Percentiles rank a stretch among this genome's conserved stretches.
phyloP scores from a whole-genome alignment of 2,888 invertebrate genomes.

The Hipparchia sbordonii region DNA sequence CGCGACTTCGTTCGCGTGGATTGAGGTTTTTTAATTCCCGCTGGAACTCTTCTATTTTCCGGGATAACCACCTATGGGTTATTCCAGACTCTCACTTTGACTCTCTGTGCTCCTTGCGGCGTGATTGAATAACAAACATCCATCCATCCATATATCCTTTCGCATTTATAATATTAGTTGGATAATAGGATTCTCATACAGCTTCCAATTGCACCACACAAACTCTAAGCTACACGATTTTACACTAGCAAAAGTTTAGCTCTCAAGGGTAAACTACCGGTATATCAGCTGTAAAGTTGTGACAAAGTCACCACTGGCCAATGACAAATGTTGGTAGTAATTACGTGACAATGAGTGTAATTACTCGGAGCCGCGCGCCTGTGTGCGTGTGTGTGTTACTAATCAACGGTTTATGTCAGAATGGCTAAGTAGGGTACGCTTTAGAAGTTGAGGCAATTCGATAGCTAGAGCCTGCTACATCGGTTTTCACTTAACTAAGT shows the following conservation, averaged over 20 bases:
- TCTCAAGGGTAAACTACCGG: not conserved
- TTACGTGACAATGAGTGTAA: constrained; percentile 79
- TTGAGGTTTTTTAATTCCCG: no score
- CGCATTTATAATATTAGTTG: no score
- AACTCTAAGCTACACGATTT: no score
- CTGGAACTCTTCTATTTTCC: no score
- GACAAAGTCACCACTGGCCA: constrained; percentile 53
- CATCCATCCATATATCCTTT: no score
- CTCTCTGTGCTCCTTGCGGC: no score
- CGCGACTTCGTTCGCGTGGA: no score
- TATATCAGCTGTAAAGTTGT: constrained; percentile 4
- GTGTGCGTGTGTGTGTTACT: constrained; percentile 49
- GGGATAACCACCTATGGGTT: no score
- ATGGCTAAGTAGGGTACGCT: constrained; percentile 34
- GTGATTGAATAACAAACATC: no score
- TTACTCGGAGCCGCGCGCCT: constrained; percentile 52
- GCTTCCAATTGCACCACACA: no score
- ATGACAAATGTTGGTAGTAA: constrained; percentile 73
- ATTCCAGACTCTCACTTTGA: no score
- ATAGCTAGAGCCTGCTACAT: not conserved
- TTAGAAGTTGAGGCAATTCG: not conserved
- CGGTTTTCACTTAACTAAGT: not conserved
- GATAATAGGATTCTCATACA: no score
- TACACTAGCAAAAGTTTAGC: not conserved
- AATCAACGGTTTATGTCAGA: constrained; percentile 65